Evolutionary conservation across 2,888 invertebrate species (phyloP).

Genomic region (Acleris literana): DNA sequence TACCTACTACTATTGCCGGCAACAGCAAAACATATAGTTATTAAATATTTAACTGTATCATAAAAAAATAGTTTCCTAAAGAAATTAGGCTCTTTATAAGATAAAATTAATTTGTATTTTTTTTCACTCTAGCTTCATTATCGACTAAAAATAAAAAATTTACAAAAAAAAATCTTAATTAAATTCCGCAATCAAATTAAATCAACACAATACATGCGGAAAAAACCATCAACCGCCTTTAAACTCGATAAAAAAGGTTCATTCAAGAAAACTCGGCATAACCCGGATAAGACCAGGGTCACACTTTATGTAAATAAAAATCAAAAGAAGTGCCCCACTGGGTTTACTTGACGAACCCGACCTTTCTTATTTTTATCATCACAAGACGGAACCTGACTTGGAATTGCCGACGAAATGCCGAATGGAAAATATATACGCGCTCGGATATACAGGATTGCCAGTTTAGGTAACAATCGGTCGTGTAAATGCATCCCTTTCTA

Average conservation of each 20-base stretch:
- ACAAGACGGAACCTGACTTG: constrained; percentile 18
- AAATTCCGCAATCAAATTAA: background rate
- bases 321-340: constrained; percentile 28
- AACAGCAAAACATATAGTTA: too few relatives aligned
- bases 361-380: constrained; percentile 34
- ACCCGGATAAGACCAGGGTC: constrained; percentile 11
- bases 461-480: background rate
- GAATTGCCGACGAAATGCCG: constrained; percentile 16
- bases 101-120: too few relatives aligned
- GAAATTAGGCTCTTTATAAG: too few relatives aligned
- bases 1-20: too few relatives aligned
- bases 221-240: background rate
- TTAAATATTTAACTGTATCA: too few relatives aligned
- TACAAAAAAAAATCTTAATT: too few relatives aligned
- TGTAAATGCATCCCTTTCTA: too few relatives aligned
- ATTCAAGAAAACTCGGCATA: constrained; percentile 4
- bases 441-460: background rate
- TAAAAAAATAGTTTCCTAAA: too few relatives aligned
- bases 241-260: background rate
- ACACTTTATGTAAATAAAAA: constrained; percentile 34
- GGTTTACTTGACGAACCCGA: constrained; percentile 20
- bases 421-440: background rate
- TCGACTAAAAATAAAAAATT: too few relatives aligned
- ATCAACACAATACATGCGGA: background rate
- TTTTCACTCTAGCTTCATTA: too few relatives aligned